Evolutionary conservation across 2,888 invertebrate species (phyloP), one percentile per base, ranked within the genome.

Genomic region (Halocaridina rubra): DNA sequence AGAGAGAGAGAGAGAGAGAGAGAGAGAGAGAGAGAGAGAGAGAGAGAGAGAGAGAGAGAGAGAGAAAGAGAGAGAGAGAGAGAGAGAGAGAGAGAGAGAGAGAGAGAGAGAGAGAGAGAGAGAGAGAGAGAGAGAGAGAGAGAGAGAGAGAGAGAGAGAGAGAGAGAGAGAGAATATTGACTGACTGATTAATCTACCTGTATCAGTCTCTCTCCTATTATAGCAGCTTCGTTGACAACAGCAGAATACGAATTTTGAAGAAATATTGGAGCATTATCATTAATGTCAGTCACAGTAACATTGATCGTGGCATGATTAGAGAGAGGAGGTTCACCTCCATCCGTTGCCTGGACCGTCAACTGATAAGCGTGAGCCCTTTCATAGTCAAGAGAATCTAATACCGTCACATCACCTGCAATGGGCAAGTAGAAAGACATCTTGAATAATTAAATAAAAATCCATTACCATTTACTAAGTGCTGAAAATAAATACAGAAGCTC

Each of bases 291-390:
- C 22, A 97, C 93, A 7, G 96, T 95, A 88, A 98, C 94, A 91
- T 97, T 97, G 80, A 98, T 93, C 22, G 95, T 94, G 3, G 97
- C 96, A 88, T 96, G 94, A 91, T 96, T 96, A 90, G 95, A 96
- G 61, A 98, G 93, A 16, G 98, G 97, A 2, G 97, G 97, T 19
- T 93, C 93, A 7, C 98, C 98, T 0, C 96, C 95, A 91, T 98
- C 98, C 27, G 95, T 93, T 2, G 98, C 98, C 91, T 97, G 95
- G 88, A 97, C 95, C 0, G 97, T 97, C 79, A 98, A 92, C 89
- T 95, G 94, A 91, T 97, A 98, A 90, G 95, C 95, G 88, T 94
- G 94, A 0, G 96, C 95, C 88, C 95, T 93, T 92, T 98, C 98
- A 91, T 94, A 97, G 91, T 98, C 98, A 76, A 98, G 92, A 87